These are phyloP conservation scores for Pilophorus perplexus DNA, from an alignment of 2,888 invertebrate species.

Conservation along the genomic window DNA sequence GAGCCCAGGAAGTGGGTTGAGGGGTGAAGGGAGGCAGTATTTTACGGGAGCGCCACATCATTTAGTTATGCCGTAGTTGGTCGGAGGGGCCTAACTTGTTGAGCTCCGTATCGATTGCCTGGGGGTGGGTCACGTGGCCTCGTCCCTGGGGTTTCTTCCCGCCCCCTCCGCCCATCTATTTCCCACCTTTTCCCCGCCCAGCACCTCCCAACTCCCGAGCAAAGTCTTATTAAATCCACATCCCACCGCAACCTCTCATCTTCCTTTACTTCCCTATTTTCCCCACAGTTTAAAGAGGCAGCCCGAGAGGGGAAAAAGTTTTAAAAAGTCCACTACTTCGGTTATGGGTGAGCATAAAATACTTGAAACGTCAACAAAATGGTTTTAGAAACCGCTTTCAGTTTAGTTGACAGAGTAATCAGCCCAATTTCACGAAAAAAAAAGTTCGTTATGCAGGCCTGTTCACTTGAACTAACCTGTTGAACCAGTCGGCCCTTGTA, in stretches of 20 bases:
- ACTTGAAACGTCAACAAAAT: slow-evolving; percentile 4
- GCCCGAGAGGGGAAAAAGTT: background rate
- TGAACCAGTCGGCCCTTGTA: slow-evolving; percentile 1
- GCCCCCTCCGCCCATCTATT: background rate
- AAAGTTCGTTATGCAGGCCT: background rate
- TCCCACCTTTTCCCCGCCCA: background rate
- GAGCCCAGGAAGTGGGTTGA: background rate
- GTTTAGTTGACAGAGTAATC: too few species aligned
- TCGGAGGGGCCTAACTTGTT: slow-evolving; percentile 21
- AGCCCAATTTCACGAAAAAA: background rate
- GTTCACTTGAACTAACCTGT: slow-evolving; percentile 8
- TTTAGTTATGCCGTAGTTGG: slow-evolving; percentile 30
- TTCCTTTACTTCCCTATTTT: background rate
- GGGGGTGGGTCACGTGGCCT: slow-evolving; percentile 36
- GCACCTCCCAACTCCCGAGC: slow-evolving; percentile 6
- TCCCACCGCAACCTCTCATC: background rate
- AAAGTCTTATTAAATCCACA: slow-evolving; percentile 30
- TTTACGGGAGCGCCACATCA: slow-evolving; percentile 28
- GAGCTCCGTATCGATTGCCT: slow-evolving; percentile 36
- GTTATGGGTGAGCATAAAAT: background rate
- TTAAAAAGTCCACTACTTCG: background rate
- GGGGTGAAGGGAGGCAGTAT: slow-evolving; percentile 17
- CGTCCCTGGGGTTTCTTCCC: background rate
- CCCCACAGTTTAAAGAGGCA: background rate
- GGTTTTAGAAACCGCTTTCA: too few species aligned